Conservation (phyloP, 2,797 vertebrate genomes). For the Myripristis murdjan region DNA sequence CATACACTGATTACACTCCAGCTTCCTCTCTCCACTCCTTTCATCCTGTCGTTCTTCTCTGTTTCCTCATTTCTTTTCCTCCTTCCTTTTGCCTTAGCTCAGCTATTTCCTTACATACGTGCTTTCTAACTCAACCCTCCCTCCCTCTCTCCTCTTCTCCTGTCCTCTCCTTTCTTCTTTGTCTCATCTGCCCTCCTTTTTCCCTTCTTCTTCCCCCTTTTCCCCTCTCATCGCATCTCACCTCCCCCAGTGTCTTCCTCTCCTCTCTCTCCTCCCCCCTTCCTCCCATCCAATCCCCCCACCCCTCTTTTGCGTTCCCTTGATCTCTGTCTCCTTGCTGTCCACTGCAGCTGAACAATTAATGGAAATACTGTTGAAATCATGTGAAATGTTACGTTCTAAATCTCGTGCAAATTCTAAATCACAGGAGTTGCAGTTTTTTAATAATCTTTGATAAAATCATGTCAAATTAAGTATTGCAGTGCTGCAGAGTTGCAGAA, state of each 20-base stretch:
- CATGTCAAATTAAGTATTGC: too few relatives aligned
- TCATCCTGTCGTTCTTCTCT: conserved; percentile 37
- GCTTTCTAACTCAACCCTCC: background rate
- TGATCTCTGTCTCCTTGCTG: background rate
- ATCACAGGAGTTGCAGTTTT: too few relatives aligned
- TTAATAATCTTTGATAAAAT: too few relatives aligned
- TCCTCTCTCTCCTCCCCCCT: background rate
- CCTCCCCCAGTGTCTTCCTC: background rate
- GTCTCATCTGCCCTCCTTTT: too few relatives aligned
- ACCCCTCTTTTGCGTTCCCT: background rate
- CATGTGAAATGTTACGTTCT: too few relatives aligned
- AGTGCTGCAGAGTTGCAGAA: too few relatives aligned
- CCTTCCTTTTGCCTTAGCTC: background rate
- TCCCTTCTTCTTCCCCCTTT: background rate
- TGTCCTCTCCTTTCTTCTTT: too few relatives aligned
- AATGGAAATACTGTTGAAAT: too few relatives aligned
- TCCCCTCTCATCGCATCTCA: background rate
- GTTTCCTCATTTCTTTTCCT: background rate
- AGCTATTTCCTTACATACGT: background rate
- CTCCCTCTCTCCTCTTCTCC: background rate
- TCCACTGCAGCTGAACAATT: too few relatives aligned
- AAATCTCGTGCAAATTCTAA: too few relatives aligned
- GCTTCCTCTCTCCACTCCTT: conserved; percentile 12
- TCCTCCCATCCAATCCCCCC: too few relatives aligned
- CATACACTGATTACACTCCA: conserved; percentile 59